Base-by-base conservation (phyloP, 2,113 vertebrate species). In the Ceyx margarethae region DNA sequence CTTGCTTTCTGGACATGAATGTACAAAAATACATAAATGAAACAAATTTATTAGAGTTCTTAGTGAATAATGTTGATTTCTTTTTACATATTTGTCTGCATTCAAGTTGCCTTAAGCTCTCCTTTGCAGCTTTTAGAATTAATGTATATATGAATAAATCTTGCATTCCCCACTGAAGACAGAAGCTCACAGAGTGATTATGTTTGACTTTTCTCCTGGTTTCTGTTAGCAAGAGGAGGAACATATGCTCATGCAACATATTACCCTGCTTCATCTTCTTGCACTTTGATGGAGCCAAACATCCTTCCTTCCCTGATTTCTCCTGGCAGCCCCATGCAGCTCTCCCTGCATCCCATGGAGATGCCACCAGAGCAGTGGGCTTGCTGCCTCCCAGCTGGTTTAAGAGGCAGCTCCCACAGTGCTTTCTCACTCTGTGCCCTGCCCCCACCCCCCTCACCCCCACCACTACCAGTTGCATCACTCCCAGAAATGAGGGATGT, bases 161-260 rank as follows among this genome's bases (percentile, higher is more conserved):
- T 58, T 76, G 43, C 29, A 54, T 95, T 88, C 42, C 19, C 3
- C 2, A 3, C 14, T 85, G 10, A 66, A 77, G 62, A 79, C 28
- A 21, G 37, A 65, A 6, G 66, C 54, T 77, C 78, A 15, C 29
- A 10, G 3, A 67, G 40, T 3, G 3, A n/a, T 73, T 62, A 42
- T 10, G 6, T 83, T 69, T 90, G 42, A 67, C 40, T 78, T 78
- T 68, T 86, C 14, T 85, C 21, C 33, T 3, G 1, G 37, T 62
- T 78, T 66, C 22, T 31, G 37, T 33, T 22, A 74, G 8, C 25
- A 28, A 58, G 43, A 57, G 62, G 58, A 87, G 54, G 53, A 79
- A 23, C 0, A 9, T 42, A 56, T 1, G 1, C 21, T 58, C 25
- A 2, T 2, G 7, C 61, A 53, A 12, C 11, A 8, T 67, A 35